Conservation (phyloP, 30 jellyfish, hydroid and myxozoan genomes). For the Mastigias papua region DNA sequence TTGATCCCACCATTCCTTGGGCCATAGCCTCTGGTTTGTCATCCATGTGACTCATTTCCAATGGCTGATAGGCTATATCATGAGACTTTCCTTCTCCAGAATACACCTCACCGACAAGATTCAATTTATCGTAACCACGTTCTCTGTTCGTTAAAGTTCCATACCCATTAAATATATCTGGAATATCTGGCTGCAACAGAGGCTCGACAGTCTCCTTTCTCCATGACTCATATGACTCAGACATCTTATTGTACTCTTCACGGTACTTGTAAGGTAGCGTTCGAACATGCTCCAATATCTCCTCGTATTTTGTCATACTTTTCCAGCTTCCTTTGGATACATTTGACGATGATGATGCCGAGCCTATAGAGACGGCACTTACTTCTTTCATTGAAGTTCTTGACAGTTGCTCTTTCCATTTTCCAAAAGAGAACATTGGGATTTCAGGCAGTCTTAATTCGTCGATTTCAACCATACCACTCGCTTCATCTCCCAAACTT, state of each 20-base stretch:
- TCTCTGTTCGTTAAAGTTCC: slow-evolving; percentile 11
- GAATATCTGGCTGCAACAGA: slow-evolving; percentile 51
- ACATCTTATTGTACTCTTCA: slow-evolving; percentile 54
- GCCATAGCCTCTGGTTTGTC: neutral
- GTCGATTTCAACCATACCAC: neutral
- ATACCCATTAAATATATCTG: slow-evolving; percentile 30
- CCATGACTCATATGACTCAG: slow-evolving; percentile 61
- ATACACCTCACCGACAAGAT: neutral
- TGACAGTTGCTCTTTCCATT: neutral
- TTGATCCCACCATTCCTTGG: neutral
- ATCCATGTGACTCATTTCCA: neutral
- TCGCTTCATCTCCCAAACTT: neutral
- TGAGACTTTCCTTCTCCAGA: neutral
- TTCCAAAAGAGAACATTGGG: neutral
- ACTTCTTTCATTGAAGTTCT: slow-evolving; percentile 42
- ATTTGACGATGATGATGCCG: slow-evolving; percentile 15
- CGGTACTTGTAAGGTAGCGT: slow-evolving; percentile 60
- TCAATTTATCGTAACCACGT: neutral
- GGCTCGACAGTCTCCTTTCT: slow-evolving; percentile 75
- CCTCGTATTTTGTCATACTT: slow-evolving; percentile 54
- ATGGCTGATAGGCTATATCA: neutral
- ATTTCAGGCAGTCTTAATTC: neutral
- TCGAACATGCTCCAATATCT: slow-evolving; percentile 63
- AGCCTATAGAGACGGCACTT: slow-evolving; percentile 12
- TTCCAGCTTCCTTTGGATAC: slow-evolving; percentile 40